These are phyloP conservation scores for Tryphoninae sp. DNA, from an alignment of 2,888 invertebrate genomes.

Conservation along the genomic window DNA sequence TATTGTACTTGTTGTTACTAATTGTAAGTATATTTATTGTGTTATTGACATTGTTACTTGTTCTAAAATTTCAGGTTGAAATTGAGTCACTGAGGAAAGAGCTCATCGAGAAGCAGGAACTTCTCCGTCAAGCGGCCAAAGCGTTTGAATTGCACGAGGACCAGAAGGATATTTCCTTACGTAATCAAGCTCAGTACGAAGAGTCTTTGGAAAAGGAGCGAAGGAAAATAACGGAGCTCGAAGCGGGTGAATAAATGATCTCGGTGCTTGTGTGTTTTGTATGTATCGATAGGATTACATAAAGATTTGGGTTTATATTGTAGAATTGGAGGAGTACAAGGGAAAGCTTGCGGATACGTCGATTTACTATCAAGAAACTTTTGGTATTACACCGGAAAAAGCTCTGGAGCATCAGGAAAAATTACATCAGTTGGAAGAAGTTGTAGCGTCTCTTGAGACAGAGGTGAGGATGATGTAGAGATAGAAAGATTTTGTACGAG, in stretches of 20 bases:
- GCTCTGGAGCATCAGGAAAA: constrained; percentile 77
- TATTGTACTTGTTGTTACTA: background rate
- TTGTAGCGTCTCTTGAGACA: constrained; percentile 76
- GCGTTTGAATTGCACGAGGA: constrained; percentile 90
- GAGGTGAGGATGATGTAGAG: constrained; percentile 70
- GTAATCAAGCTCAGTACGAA: constrained; percentile 75
- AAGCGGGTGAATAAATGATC: constrained; percentile 71
- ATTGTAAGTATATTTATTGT: background rate
- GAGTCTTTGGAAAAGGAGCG: constrained; percentile 75
- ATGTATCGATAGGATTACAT: background rate
- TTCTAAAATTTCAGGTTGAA: constrained; percentile 84
- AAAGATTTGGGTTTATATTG: constrained; percentile 31
- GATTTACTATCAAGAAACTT: constrained; percentile 75
- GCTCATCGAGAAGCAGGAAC: constrained; percentile 90
- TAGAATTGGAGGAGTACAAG: constrained; percentile 74
- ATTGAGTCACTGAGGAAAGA: constrained; percentile 89
- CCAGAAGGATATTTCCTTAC: constrained; percentile 82
- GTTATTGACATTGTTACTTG: constrained; percentile 10
- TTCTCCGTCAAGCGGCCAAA: constrained; percentile 92
- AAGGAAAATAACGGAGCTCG: constrained; percentile 73
- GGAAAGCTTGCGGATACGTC: constrained; percentile 72
- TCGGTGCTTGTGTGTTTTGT: constrained; percentile 7
- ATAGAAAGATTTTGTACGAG: background rate
- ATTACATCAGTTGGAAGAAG: constrained; percentile 76
- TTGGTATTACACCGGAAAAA: constrained; percentile 76